These are phyloP conservation scores for Otus scops DNA, from an alignment of 2,797 vertebrate species.

Conservation along the genomic window DNA sequence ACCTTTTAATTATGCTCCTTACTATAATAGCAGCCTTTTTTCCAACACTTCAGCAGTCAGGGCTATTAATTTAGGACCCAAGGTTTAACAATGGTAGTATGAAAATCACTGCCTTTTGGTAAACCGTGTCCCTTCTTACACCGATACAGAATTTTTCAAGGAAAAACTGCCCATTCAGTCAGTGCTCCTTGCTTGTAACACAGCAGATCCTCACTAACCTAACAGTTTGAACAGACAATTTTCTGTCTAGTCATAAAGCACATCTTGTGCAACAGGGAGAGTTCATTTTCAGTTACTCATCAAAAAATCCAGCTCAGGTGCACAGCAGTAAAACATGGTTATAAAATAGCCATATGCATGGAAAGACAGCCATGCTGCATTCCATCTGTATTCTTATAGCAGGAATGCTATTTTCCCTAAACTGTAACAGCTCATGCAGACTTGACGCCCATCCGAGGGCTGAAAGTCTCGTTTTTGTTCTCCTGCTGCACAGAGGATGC, in stretches of 20 bases:
- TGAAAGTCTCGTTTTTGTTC: not conserved
- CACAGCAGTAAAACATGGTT: not conserved
- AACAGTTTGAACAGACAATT: not conserved
- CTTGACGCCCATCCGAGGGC: not conserved
- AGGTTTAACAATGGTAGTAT: not conserved
- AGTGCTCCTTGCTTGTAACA: fast-evolving
- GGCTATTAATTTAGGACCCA: slow-evolving; percentile 1
- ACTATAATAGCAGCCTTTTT: slow-evolving; percentile 5
- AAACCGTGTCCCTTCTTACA: not conserved
- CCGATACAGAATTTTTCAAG: not conserved
- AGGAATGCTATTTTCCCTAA: not conserved
- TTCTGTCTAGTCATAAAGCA: not conserved
- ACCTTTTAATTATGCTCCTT: slow-evolving; percentile 34
- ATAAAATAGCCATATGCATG: not conserved
- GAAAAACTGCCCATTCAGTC: not conserved
- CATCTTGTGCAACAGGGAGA: not conserved
- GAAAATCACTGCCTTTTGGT: not conserved
- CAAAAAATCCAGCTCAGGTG: not conserved
- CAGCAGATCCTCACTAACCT: not conserved
- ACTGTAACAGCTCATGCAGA: not conserved
- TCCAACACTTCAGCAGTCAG: not conserved
- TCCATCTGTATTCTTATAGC: not conserved
- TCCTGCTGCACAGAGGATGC: fast-evolving
- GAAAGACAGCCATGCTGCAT: not conserved
- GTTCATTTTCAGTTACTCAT: not conserved